Base-by-base conservation (phyloP, 2,888 invertebrate genomes). In the Pachliopta kotzebuea region DNA sequence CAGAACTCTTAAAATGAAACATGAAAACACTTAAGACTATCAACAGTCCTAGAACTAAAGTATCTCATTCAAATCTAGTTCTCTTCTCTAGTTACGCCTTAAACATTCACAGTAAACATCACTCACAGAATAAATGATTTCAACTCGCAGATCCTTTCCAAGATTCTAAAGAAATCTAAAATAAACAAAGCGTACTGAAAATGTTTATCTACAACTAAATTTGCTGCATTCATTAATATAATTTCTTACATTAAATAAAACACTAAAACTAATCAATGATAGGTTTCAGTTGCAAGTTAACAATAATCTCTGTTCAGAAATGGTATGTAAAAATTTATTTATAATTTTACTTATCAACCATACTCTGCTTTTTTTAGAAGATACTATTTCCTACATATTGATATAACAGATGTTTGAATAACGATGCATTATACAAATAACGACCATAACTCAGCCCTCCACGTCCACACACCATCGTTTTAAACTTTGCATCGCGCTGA, bases 401-500 rank as follows among this genome's bases (percentile, higher is more conserved):
- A 18, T 24, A 18, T 24, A 55, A 18, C 8, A 29, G 24, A n/a
- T 18, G 26, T 56, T 31, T 56, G 56, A 56, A 61, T 54, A 56
- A 64, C 65, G 63, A 42, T 0, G 45, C 18, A 52, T 37, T 14
- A 50, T 59, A 56, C 69, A 23, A 70, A 73, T 67, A 72, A 69
- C 67, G 70, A 76, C 74, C 76, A 80, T 79, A 82, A 76, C 76
- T 81, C 71, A 69, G 69, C 70, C 71, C 77, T 76, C 73, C 74
- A 71, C 73, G 74, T 68, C 54, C 74, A 75, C 76, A 78, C 71
- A 80, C 77, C 73, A 77, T 74, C 79, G 77, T 79, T 82, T 79
- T 79, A 79, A 82, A 84, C 82, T 82, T 78, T 74, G 72, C 72
- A 75, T 75, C 80, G 74, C 80, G 84, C 79, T 80, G 84, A 85